Conservation (phyloP, 2,797 vertebrate genomes). For the Eremophila alpestris region DNA sequence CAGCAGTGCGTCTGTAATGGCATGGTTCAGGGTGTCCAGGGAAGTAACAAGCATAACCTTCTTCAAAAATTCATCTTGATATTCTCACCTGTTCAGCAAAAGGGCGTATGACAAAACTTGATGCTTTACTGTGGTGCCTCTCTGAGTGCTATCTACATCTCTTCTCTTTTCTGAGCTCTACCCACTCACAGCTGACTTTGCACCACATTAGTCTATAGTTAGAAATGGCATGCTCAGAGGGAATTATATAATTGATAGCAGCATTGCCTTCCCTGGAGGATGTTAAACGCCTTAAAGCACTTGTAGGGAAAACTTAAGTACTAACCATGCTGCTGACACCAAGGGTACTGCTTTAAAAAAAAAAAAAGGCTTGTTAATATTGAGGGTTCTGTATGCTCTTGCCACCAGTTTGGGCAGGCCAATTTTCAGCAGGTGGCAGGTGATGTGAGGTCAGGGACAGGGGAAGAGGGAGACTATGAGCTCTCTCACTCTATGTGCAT, state of each 20-base stretch:
- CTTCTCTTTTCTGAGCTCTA: background rate
- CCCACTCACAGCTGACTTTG: background rate
- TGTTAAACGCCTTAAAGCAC: background rate
- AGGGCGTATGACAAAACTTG: background rate
- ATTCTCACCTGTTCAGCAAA: background rate
- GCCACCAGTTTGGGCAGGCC: no score
- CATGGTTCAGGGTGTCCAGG: rapidly evolving
- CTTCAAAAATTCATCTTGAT: background rate
- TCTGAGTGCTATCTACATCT: background rate
- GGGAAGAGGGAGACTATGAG: background rate
- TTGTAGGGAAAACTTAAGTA: background rate
- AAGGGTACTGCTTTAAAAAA: background rate
- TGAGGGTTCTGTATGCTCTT: background rate
- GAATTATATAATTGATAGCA: background rate
- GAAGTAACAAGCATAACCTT: background rate
- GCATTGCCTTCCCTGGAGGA: background rate
- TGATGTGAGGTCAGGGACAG: rapidly evolving
- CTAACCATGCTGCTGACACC: background rate
- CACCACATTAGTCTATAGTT: background rate
- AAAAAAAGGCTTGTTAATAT: background rate
- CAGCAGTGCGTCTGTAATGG: background rate
- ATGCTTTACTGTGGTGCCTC: background rate
- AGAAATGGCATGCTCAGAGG: background rate
- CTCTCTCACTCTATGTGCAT: rapidly evolving
- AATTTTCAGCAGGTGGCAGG: background rate